Evolutionary conservation across 2,888 invertebrate species (phyloP).

Genomic region (Drosophila fungiperda): DNA sequence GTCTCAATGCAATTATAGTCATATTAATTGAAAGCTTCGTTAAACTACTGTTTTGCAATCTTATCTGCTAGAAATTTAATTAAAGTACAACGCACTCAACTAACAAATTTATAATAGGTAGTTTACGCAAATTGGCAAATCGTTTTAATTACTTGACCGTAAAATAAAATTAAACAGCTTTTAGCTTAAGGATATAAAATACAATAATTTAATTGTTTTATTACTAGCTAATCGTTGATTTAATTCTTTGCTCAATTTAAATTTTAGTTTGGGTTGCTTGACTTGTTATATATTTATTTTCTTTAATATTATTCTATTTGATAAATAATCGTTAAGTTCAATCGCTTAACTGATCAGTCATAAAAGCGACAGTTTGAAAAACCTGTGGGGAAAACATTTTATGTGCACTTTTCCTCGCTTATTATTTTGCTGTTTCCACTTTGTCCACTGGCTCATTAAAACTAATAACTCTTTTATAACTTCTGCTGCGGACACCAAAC

Average conservation of each 20-base stretch:
- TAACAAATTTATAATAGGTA: constrained; percentile 1
- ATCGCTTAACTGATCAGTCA: neutral
- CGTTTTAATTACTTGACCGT: constrained; percentile 3
- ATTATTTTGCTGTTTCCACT: constrained; percentile 15
- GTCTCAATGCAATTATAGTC: constrained; percentile 30
- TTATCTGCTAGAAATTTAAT: neutral
- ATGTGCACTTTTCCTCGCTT: neutral
- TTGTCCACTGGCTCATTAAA: constrained; percentile 41
- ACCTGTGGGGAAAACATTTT: neutral
- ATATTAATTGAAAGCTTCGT: constrained; percentile 34
- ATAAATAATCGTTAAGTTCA: neutral
- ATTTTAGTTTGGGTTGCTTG: neutral
- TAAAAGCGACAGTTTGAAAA: constrained; percentile 12
- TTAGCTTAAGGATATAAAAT: neutral
- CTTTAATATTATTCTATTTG: too few species aligned
- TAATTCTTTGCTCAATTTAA: neutral
- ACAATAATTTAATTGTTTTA: neutral
- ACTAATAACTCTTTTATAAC: constrained; percentile 62
- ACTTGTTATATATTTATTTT: neutral
- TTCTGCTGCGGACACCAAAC: constrained; percentile 21
- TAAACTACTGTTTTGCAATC: constrained; percentile 22
- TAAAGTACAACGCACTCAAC: neutral
- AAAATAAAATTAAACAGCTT: neutral
- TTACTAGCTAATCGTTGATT: neutral
- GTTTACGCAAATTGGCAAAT: neutral